These are phyloP conservation scores for Glyptemys insculpta DNA, from an alignment of 2,797 vertebrate species.

Conservation along the genomic window DNA sequence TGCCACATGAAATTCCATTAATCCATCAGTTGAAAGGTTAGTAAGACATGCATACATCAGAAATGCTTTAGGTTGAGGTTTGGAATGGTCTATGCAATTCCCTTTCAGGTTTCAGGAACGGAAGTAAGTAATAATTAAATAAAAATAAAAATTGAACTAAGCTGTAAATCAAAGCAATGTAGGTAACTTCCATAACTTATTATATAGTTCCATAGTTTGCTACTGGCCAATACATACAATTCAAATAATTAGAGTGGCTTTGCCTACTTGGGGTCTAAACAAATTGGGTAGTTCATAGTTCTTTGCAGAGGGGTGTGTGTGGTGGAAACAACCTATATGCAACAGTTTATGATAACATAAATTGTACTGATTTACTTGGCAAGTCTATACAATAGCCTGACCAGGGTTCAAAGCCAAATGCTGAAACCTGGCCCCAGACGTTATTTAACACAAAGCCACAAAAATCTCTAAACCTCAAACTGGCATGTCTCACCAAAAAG, in stretches of 20 bases:
- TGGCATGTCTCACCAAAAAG: slow-evolving; percentile 54
- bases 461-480: slow-evolving; percentile 45
- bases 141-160: not conserved
- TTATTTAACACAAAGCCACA: slow-evolving; percentile 67
- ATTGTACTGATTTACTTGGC: slow-evolving; percentile 39
- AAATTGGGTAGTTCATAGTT: not conserved
- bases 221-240: not conserved
- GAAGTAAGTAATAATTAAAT: not conserved
- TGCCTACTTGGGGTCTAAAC: not conserved
- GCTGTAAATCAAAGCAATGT: not conserved
- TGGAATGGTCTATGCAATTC: not conserved
- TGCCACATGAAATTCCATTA: slow-evolving; percentile 4
- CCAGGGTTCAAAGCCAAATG: slow-evolving; percentile 37
- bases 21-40: slow-evolving; percentile 9
- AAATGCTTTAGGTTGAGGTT: not conserved
- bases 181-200: not conserved
- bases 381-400: not conserved
- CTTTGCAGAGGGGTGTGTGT: not conserved
- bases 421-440: slow-evolving; percentile 56
- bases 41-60: not conserved
- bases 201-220: not conserved
- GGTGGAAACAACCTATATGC: not conserved
- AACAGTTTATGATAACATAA: not conserved
- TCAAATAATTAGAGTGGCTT: not conserved
- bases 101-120: not conserved